These are phyloP conservation scores for Vollenhovia emeryi DNA, from an alignment of 1,140 invertebrate genomes.

Conservation along the genomic window DNA sequence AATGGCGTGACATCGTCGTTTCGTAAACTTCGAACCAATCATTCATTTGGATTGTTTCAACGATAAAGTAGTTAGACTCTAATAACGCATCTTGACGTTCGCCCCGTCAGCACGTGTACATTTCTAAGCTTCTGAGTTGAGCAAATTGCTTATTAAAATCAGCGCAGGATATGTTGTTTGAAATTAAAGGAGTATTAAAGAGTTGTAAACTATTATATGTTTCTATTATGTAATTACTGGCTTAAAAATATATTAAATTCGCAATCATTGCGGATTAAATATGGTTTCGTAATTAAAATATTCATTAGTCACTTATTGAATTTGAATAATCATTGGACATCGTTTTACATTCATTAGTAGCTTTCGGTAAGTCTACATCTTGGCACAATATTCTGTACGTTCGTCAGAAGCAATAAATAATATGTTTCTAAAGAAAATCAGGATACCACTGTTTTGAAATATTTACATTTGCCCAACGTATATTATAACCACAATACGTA, in stretches of 20 bases:
- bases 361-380: not conserved
- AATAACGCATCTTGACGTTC: slow-evolving; percentile 51
- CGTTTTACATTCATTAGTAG: not conserved
- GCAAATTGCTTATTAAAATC: not conserved
- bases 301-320: not conserved
- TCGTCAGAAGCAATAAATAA: not conserved
- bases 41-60: slow-evolving; percentile 70
- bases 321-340: not conserved
- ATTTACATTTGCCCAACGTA: not conserved
- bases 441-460: not conserved
- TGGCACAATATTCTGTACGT: not conserved
- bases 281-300: not conserved
- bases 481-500: not conserved
- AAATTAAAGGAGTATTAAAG: not conserved
- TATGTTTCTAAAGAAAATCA: not conserved
- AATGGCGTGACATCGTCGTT: slow-evolving; percentile 24
- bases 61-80: slow-evolving; percentile 57
- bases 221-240: not conserved
- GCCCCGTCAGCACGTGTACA: not conserved
- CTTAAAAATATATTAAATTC: not conserved
- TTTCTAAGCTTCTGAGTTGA: not conserved
- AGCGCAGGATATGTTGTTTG: not conserved
- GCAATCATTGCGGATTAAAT: not conserved
- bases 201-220: not conserved
- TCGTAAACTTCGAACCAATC: slow-evolving; percentile 41